Evolutionary conservation across 92 coral and sea anemone species (phyloP), one percentile per base, ranked within the genome.

Genomic region (Micromussa lordhowensis): DNA sequence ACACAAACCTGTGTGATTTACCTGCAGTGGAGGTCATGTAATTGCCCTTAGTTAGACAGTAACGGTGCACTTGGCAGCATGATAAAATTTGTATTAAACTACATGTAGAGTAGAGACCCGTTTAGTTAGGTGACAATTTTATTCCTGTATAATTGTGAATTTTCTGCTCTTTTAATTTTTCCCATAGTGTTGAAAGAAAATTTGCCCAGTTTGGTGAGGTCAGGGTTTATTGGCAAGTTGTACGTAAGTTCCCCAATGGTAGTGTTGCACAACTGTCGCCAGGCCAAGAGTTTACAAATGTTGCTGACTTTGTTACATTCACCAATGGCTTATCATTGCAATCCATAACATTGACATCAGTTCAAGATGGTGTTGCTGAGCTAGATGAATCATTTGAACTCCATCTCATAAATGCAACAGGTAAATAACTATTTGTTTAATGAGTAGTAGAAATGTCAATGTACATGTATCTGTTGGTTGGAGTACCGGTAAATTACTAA

Each of bases 331-430:
- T 35, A 14, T 11, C 40, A 12, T 70, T 88, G 10, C 77, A 88
- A 40, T 49, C 44, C 55, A 93, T 98, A 31, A 84, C 17, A 28
- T 22, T 98, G 74, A 88, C 87, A 74, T 90, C 97, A 10, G 38
- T 57, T 13, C 21, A 91, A 40, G 99, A 98, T 71, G 83, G 89
- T 29, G 66, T 91, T 17, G 99, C 99, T 30, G 99, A 98, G 85
- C 81, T 92, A 76, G 92, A 92, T 71, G 99, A 98, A 78, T 66
- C 89, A 36, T 98, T 98, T 87, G 95, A 88, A 30, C 89, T 98
- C 34, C 87, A 77, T 58, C 94, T 98, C 66, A 70, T 93, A 2
- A 98, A 98, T 82, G 95, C 96, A n/a, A 96, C 98, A 84, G 99
- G 99, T 96, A 78, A 71, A 92, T 70, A 31, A 35, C 6, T 61